Base-by-base conservation (phyloP, 2,113 vertebrate genomes). In the Eolophus roseicapilla region DNA sequence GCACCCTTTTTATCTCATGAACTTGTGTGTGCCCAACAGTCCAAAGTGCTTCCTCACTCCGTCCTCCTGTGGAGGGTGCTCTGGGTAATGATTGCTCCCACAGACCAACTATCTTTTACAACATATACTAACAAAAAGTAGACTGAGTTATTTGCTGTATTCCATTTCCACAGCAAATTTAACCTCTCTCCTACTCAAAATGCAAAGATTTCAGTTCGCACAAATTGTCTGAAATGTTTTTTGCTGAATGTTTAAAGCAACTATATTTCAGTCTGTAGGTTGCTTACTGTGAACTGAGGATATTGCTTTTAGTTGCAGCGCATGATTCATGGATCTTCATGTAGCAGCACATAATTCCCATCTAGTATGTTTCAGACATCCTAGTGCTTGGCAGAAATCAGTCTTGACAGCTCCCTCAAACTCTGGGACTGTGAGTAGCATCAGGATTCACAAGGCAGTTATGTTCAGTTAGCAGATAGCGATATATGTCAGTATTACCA, bases 381-480 rank as follows among this genome's bases (percentile, higher is more conserved):
- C 24, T 50, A 28, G 28, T 28, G 29, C 50, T 92, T 79, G 57
- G 28, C 21, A 67, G 49, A 86, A 94, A 96, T 85, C 46, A 53
- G 19, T 91, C 81, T 55, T 87, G 84, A 93, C 74, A 78, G 55
- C 35, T 89, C 23, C 17, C 55, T 94, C 59, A 75, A 37, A 75
- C 25, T 91, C 37, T 65, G 71, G 43, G 55, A 59, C 60, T 68
- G 6, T 41, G 44, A 6, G 6, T 21, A 63, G 18, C 65, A 82
- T 64, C 35, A 87, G 46, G 50, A 87, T 68, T 75, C 92, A 83
- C 90, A 78, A 71, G n/a, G 39, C 25, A 28, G 39, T 87, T 87
- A 37, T 18, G n/a, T 46, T 81, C 55, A 78, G 53, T 83, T 84
- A 75, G 53, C 41, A 81, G 49, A 33, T 7, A 84, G 53, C 13